Base-by-base conservation (phyloP, 2,113 vertebrate genomes). In the Eira barbara region DNA sequence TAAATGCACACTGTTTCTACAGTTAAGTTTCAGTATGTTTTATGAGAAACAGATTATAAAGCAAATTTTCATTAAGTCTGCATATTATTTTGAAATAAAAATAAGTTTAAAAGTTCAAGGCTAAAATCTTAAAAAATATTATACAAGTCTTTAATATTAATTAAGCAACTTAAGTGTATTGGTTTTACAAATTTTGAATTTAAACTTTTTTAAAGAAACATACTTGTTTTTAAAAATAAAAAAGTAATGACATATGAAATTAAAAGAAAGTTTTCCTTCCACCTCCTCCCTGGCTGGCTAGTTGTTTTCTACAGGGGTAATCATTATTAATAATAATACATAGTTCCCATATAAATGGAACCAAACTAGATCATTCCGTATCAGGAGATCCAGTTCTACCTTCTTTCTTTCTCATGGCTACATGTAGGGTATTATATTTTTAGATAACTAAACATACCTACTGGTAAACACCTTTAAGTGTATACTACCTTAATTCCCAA, bases 401-500 rank as follows among this genome's bases (percentile, higher is more conserved):
- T 67, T 84, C 80, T 45, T 78, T 57, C 42, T 94, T 85, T 81
- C 59, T 71, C 29, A 92, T 6, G 8, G 39, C 71, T 78, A 69
- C 18, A 65, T 25, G 93, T 0, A 85, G 11, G 52, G 7, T 12
- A 65, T 61, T 82, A 45, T 4, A 95, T 71, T 93, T 91, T 97
- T 91, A 91, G 20, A 79, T 97, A 96, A 92, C 18, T 80, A 96
- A 92, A 80, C 67, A 49, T 36, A 96, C 8, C 69, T 95, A 93
- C 85, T 69, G 29, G 42, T 6, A 57, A 97, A 91, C 6, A 87
- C 0, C 96, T 97, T 27, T 42, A 91, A 79, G 36, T 78, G 31
- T 9, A 27, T 9, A 29, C 11, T 86, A 88, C 42, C 59, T 97
- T 5, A 29, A 34, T 93, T 93, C 52, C 71, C 95, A 95, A 97